phyloP scores from a whole-genome alignment of 2,797 vertebrate genomes.

The Bucorvus abyssinicus region DNA sequence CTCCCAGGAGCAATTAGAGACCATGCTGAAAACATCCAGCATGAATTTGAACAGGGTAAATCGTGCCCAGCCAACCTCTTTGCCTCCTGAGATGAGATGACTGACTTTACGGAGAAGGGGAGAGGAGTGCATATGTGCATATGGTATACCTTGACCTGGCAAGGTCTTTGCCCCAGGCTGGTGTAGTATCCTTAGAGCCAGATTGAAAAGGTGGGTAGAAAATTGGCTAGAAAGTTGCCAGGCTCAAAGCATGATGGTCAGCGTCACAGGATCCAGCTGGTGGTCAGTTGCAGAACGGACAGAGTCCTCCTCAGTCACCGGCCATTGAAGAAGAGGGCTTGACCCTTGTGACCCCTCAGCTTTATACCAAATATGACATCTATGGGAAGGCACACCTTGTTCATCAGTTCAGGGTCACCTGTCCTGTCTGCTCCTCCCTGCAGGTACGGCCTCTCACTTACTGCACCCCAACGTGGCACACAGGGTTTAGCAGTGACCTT shows the following conservation, averaged over 20 bases:
- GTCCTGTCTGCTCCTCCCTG: too few relatives aligned
- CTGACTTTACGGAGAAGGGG: too few relatives aligned
- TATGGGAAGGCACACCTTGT: too few relatives aligned
- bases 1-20: not conserved
- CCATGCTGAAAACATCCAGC: not conserved
- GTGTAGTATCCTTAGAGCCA: not conserved
- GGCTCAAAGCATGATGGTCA: not conserved
- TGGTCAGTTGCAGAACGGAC: not conserved
- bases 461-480: too few relatives aligned
- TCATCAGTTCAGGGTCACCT: too few relatives aligned
- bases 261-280: not conserved
- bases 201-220: not conserved
- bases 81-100: not conserved
- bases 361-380: too few relatives aligned
- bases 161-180: not conserved
- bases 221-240: not conserved
- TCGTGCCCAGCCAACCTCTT: not conserved
- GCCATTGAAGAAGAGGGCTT: too few relatives aligned
- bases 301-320: too few relatives aligned
- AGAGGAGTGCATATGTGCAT: accelerated
- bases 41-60: not conserved
- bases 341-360: too few relatives aligned
- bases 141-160: not conserved
- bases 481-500: too few relatives aligned
- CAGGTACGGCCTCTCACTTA: too few relatives aligned